Conservation (phyloP, 2,797 vertebrate genomes). For the Gobio occitaniae region DNA sequence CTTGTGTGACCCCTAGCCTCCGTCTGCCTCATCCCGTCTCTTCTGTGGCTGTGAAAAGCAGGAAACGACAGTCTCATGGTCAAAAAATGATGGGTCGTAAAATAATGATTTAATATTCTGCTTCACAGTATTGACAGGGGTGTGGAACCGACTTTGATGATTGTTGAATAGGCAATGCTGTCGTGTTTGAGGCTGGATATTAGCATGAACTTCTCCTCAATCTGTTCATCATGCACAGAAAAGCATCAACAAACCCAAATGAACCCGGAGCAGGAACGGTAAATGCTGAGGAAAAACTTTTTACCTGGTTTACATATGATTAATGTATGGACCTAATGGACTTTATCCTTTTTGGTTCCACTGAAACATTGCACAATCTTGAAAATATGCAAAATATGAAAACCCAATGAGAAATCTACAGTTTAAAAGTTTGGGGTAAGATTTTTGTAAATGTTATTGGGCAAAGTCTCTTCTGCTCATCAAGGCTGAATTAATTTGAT, state of each 20-base stretch:
- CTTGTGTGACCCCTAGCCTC: slow-evolving; percentile 48
- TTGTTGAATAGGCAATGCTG: slow-evolving; percentile 48
- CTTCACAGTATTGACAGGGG: slow-evolving; percentile 52
- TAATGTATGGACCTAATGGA: neutral
- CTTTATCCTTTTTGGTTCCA: neutral
- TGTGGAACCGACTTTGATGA: slow-evolving; percentile 50
- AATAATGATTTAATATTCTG: slow-evolving; percentile 54
- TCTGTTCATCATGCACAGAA: slow-evolving; percentile 39
- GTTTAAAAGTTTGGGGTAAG: neutral
- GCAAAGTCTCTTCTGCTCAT: neutral
- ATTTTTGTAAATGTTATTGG: neutral
- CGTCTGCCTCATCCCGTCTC: slow-evolving; percentile 7
- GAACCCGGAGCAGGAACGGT: neutral
- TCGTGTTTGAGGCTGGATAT: slow-evolving; percentile 31
- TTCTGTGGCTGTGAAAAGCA: slow-evolving; percentile 46
- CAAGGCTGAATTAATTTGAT: neutral
- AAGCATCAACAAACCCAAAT: slow-evolving; percentile 12
- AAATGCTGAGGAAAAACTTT: neutral
- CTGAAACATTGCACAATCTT: neutral
- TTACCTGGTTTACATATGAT: neutral
- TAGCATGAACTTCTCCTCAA: slow-evolving; percentile 36
- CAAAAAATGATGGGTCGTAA: slow-evolving; percentile 56
- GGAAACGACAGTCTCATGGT: slow-evolving; percentile 48
- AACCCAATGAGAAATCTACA: neutral
- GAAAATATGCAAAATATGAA: neutral